Conservation (phyloP, 1,140 invertebrate species). For the Musca domestica region DNA sequence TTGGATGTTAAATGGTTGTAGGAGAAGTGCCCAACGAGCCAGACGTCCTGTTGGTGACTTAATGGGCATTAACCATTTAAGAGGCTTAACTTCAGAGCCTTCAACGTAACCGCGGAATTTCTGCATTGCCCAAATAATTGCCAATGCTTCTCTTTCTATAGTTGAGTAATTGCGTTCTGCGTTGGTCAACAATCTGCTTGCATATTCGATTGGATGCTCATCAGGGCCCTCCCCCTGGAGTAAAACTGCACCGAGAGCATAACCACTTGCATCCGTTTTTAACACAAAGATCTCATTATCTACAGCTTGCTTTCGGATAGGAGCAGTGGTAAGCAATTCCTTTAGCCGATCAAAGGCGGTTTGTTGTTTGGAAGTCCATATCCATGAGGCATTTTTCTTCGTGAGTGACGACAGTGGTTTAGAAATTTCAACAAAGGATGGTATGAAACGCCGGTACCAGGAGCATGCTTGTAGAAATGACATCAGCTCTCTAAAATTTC, state of each 20-base stretch:
- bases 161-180: constrained; percentile 28
- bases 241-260: constrained; percentile 45
- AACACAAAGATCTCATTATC: constrained; percentile 40
- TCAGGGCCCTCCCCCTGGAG: constrained; percentile 32
- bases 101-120: constrained; percentile 54
- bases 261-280: constrained; percentile 45
- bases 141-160: constrained; percentile 53
- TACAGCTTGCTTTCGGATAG: constrained; percentile 44
- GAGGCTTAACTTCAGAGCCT: constrained; percentile 40
- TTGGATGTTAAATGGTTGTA: no score
- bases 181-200: constrained; percentile 31
- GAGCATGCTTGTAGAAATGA: constrained; percentile 30
- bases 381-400: constrained; percentile 1
- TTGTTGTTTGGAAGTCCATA: constrained; percentile 39
- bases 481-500: constrained; percentile 25
- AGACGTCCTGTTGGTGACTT: no score
- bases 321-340: constrained; percentile 35
- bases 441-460: constrained; percentile 35
- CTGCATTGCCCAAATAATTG: constrained; percentile 49
- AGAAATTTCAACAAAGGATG: not conserved
- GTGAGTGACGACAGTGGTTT: constrained; percentile 16
- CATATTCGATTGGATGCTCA: constrained; percentile 42
- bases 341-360: constrained; percentile 40
- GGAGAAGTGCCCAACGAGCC: no score
- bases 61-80: constrained; percentile 31